These are phyloP conservation scores for Chionoecetes opilio DNA, from an alignment of 1,140 invertebrate species.

Conservation along the genomic window DNA sequence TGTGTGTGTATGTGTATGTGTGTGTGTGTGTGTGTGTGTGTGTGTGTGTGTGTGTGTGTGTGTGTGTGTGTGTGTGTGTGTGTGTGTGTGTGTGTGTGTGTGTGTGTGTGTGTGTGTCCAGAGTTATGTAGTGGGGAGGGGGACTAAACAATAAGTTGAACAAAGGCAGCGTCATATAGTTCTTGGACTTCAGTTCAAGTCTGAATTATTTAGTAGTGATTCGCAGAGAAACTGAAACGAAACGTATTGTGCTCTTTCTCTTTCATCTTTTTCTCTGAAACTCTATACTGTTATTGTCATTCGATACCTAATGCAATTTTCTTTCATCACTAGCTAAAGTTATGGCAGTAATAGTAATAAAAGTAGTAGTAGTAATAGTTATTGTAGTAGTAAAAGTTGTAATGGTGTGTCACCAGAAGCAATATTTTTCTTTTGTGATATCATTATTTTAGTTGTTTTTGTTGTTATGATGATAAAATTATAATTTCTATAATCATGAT, in stretches of 20 bases:
- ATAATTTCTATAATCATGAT: no score
- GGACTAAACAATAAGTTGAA: background rate
- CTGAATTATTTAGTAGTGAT: constrained; percentile 6
- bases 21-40: background rate
- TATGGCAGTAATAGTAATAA: background rate
- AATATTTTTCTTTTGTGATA: no score
- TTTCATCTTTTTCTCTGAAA: background rate
- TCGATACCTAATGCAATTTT: background rate
- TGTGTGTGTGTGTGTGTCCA: background rate
- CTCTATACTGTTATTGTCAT: background rate
- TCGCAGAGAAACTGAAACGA: background rate
- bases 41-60: constrained; percentile 3
- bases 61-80: constrained; percentile 27
- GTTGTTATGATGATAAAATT: background rate
- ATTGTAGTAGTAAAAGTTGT: background rate
- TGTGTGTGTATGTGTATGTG: no score
- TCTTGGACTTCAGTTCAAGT: background rate
- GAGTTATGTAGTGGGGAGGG: background rate
- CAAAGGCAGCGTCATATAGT: background rate
- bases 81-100: constrained; percentile 13
- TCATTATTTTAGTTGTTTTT: background rate
- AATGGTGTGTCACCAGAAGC: no score
- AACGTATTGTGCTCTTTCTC: background rate
- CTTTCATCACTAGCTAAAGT: background rate
- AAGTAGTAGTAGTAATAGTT: background rate